Evolutionary conservation across 2,888 invertebrate species (phyloP).

Genomic region (Scaeva pyrastri): DNA sequence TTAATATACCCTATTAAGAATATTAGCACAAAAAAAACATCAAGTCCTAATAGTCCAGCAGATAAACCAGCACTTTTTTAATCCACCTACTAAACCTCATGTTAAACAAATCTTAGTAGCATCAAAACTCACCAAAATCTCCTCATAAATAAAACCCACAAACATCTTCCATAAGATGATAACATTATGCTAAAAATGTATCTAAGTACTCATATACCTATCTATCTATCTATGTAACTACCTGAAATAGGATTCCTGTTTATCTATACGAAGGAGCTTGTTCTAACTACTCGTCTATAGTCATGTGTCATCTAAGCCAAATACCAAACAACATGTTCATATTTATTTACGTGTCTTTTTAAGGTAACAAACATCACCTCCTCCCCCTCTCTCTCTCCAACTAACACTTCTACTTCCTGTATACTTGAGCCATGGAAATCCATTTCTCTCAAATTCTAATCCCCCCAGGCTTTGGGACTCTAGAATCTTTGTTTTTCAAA

Average conservation of each 20-base stretch:
- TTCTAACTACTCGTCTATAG: conserved; percentile 30
- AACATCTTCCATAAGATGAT: not conserved
- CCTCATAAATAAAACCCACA: not conserved
- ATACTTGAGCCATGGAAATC: not conserved
- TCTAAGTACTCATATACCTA: no score
- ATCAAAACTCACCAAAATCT: not conserved
- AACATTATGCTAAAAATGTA: not conserved
- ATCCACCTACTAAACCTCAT: no score
- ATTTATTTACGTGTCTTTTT: conserved; percentile 45
- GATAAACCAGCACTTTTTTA: no score
- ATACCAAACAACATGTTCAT: conserved; percentile 67
- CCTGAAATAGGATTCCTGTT: not conserved
- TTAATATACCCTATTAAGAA: no score
- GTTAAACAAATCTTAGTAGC: no score
- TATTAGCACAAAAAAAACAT: no score
- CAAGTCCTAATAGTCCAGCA: no score
- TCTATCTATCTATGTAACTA: not conserved
- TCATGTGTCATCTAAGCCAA: conserved; percentile 63
- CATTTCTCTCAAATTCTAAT: conserved; percentile 46
- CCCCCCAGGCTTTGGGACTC: not conserved
- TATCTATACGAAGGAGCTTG: conserved; percentile 3
- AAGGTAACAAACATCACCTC: not conserved
- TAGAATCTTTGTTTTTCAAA: conserved; percentile 11
- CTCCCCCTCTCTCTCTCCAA: not conserved
- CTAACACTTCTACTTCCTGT: not conserved